A percentile compares a stretch with the other conserved stretches of the same genome.
Conservation (phyloP, 2,888 invertebrate genomes). For the Philereme transversata region DNA sequence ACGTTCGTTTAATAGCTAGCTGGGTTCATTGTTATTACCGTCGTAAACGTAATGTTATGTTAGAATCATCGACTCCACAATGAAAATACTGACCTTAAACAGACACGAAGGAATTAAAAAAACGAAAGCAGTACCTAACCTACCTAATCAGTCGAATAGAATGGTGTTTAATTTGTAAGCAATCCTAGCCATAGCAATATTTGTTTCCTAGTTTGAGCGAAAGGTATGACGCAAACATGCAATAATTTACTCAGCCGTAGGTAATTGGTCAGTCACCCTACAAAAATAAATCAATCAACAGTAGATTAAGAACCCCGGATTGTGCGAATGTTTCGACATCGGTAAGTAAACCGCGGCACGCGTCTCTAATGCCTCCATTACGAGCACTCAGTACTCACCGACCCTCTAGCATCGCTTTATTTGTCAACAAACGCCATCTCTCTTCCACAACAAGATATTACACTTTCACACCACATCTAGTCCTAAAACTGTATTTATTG, state of each 20-base stretch:
- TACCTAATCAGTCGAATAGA: neutral
- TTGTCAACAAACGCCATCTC: slow-evolving; percentile 43
- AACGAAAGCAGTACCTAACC: neutral
- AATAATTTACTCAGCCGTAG: neutral
- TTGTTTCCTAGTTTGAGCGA: neutral
- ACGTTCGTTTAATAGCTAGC: neutral
- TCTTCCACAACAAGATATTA: slow-evolving; percentile 40
- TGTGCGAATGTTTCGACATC: slow-evolving; percentile 46
- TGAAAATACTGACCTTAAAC: no score
- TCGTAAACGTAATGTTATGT: slow-evolving; percentile 11
- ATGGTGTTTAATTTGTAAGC: neutral
- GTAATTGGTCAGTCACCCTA: slow-evolving; percentile 4
- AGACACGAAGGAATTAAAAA: neutral
- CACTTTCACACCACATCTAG: slow-evolving; percentile 16
- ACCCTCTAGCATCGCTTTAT: slow-evolving; percentile 55
- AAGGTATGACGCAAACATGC: neutral
- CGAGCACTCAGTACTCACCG: slow-evolving; percentile 50
- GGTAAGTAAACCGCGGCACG: slow-evolving; percentile 58
- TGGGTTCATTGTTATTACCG: slow-evolving; percentile 25
- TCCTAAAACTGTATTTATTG: neutral
- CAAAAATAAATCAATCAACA: slow-evolving; percentile 16
- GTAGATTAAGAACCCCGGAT: slow-evolving; percentile 20
- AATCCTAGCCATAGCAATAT: neutral
- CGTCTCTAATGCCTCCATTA: slow-evolving; percentile 44
- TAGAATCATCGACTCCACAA: neutral